Conservation (phyloP, 2,113 vertebrate genomes). For the Trogon melanurus region DNA sequence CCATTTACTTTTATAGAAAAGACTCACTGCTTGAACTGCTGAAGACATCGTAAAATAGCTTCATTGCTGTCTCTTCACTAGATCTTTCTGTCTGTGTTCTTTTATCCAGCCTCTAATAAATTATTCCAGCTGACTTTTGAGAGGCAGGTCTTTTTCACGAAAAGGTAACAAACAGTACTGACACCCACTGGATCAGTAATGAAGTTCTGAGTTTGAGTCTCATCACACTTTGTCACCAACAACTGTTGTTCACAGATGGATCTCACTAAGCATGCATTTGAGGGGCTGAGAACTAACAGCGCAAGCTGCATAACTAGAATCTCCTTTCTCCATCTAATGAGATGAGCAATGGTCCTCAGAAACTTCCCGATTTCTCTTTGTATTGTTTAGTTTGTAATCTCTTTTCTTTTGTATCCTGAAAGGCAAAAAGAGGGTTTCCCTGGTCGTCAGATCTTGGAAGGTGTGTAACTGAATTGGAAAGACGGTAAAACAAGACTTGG, state of each 20-base stretch:
- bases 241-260: not conserved
- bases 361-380: not conserved
- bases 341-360: not conserved
- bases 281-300: not conserved
- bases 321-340: not conserved
- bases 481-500: not conserved
- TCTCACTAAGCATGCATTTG: fast-evolving
- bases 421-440: not conserved
- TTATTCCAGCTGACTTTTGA: not conserved
- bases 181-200: not conserved
- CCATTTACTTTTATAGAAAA: not conserved
- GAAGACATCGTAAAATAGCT: not conserved
- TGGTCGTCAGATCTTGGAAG: not conserved
- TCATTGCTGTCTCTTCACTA: not conserved
- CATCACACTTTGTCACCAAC: not conserved
- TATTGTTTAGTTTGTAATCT: not conserved
- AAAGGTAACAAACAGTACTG: not conserved
- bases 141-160: not conserved
- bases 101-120: not conserved
- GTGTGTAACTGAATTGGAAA: not conserved
- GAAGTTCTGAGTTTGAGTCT: not conserved
- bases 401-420: not conserved
- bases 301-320: not conserved
- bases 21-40: not conserved
- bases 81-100: not conserved